Evolutionary conservation across 2,888 invertebrate species (phyloP).

Genomic region (Drosophila gaucha): DNA sequence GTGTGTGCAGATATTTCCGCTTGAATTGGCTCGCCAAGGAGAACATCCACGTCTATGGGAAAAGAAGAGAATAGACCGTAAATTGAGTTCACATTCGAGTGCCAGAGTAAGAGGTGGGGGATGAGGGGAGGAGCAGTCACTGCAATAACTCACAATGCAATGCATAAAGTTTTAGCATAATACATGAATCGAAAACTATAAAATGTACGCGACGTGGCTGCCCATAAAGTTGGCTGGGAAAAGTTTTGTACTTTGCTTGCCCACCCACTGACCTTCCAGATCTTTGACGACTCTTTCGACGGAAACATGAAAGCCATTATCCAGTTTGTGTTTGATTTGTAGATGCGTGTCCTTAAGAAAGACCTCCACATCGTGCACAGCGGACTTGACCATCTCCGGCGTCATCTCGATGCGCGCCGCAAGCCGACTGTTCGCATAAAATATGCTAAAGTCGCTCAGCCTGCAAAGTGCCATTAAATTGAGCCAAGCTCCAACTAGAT

Average conservation of each 20-base stretch:
- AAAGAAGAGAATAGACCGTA: slow-evolving; percentile 28
- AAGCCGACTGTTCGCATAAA: slow-evolving; percentile 88
- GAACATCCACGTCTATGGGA: slow-evolving; percentile 87
- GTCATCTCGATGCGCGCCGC: slow-evolving; percentile 86
- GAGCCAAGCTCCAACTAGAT: slow-evolving; percentile 9
- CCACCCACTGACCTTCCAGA: slow-evolving; percentile 87
- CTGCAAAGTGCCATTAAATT: slow-evolving; percentile 81
- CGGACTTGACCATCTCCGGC: slow-evolving; percentile 86
- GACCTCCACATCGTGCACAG: slow-evolving; percentile 87
- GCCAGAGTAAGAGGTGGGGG: background rate
- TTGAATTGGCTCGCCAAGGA: slow-evolving; percentile 92
- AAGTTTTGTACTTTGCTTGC: slow-evolving; percentile 35
- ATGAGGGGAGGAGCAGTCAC: background rate
- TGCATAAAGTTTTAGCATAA: slow-evolving; percentile 68
- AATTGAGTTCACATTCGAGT: slow-evolving; percentile 33
- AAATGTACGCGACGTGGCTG: slow-evolving; percentile 38
- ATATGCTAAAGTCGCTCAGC: slow-evolving; percentile 86
- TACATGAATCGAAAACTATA: slow-evolving; percentile 64
- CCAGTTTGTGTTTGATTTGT: slow-evolving; percentile 87
- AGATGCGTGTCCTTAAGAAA: slow-evolving; percentile 88
- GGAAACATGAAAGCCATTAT: slow-evolving; percentile 87
- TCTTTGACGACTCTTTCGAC: slow-evolving; percentile 87
- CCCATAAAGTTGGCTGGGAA: slow-evolving; percentile 50
- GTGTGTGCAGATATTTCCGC: slow-evolving; percentile 90
- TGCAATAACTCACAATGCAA: slow-evolving; percentile 63